These are phyloP conservation scores for Uloborus plumipes DNA, from an alignment of 2,888 invertebrate genomes.

Conservation along the genomic window DNA sequence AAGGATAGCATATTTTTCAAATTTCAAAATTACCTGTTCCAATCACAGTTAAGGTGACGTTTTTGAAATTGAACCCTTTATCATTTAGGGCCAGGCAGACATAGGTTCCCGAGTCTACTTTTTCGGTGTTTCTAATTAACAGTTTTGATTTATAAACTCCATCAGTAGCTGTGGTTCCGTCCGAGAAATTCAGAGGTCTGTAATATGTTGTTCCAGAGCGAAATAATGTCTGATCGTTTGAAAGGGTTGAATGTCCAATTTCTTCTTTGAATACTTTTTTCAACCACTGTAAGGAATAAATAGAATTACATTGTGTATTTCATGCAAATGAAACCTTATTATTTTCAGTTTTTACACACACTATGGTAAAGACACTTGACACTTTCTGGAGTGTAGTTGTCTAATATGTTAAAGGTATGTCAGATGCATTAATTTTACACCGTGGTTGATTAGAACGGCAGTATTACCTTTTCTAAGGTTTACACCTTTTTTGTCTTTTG, in stretches of 20 bases:
- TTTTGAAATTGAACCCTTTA: slow-evolving; percentile 41
- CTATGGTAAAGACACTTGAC: no score
- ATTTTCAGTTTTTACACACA: no score
- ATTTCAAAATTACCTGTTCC: slow-evolving; percentile 14
- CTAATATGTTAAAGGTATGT: no score
- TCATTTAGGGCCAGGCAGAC: slow-evolving; percentile 52
- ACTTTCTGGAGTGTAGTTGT: no score
- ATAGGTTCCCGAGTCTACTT: slow-evolving; percentile 38
- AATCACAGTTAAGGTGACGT: slow-evolving; percentile 32
- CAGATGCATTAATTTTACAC: no score
- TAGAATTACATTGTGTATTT: neutral
- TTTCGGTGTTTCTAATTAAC: slow-evolving; percentile 11
- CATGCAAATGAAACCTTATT: no score
- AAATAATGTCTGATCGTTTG: slow-evolving; percentile 22
- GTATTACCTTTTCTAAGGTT: no score
- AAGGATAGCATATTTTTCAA: neutral
- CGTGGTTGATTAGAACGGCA: no score
- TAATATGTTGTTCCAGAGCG: slow-evolving; percentile 30
- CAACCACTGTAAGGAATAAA: slow-evolving; percentile 29
- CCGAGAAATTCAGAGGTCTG: slow-evolving; percentile 17
- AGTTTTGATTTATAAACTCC: slow-evolving; percentile 44
- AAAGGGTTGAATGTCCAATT: neutral
- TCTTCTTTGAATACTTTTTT: slow-evolving; percentile 39
- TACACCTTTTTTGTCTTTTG: no score
- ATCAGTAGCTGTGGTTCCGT: neutral